A percentile compares a stretch with the other conserved stretches of the same genome.
phyloP scores from a whole-genome alignment of 2,888 invertebrate species.

The Prostheceraeus crozeri region DNA sequence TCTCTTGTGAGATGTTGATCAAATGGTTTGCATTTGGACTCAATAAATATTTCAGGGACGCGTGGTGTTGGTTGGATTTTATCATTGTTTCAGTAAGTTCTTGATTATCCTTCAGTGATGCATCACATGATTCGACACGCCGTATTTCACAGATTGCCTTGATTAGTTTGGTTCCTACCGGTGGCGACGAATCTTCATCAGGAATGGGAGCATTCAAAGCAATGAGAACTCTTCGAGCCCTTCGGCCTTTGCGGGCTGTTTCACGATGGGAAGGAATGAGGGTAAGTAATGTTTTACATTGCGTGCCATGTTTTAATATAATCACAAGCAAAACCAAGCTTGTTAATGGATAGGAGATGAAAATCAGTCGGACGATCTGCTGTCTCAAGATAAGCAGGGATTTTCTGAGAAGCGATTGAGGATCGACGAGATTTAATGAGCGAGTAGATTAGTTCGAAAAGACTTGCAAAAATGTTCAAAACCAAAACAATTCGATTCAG shows the following conservation, averaged over 20 bases:
- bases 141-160: slow-evolving; percentile 70
- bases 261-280: slow-evolving; percentile 99
- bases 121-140: background rate
- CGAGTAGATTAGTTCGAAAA: too few relatives aligned
- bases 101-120: background rate
- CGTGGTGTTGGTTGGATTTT: slow-evolving; percentile 99
- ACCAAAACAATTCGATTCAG: too few relatives aligned
- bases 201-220: slow-evolving; percentile 99
- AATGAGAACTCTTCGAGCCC: slow-evolving; percentile 93
- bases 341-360: too few relatives aligned
- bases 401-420: too few relatives aligned
- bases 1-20: slow-evolving; percentile 96
- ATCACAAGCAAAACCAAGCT: too few relatives aligned
- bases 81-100: slow-evolving; percentile 86
- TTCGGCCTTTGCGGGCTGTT: slow-evolving; percentile 94
- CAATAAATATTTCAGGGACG: slow-evolving; percentile 92
- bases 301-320: too few relatives aligned
- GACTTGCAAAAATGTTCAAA: too few relatives aligned
- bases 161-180: slow-evolving; percentile 78
- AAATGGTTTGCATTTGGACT: slow-evolving; percentile 96
- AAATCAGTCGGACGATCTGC: too few relatives aligned
- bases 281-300: slow-evolving; percentile 74
- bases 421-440: too few relatives aligned
- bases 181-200: too few relatives aligned
- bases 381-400: too few relatives aligned